Evolutionary conservation across 2,113 vertebrate genomes (phyloP).

Genomic region (Symphodus melops): DNA sequence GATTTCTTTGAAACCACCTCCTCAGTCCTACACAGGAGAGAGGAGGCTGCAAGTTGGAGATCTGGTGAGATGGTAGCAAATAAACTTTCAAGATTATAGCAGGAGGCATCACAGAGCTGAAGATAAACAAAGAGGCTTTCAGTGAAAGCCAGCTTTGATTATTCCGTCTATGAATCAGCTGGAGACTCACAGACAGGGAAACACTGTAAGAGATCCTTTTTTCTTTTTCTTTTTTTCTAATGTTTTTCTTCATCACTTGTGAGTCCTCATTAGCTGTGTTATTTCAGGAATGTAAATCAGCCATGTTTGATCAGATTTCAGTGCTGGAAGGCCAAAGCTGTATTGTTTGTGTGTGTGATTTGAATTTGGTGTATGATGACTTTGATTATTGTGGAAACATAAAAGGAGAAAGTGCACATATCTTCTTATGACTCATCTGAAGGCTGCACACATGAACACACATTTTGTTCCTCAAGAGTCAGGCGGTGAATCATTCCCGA

Average conservation of each 20-base stretch:
- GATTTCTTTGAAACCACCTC: conserved; percentile 46
- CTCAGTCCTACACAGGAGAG: conserved; percentile 25
- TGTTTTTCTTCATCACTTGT: neutral
- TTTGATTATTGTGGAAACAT: conserved; percentile 12
- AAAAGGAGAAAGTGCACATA: neutral
- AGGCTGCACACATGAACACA: neutral
- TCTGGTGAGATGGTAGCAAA: conserved; percentile 14
- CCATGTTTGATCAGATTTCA: conserved; percentile 10
- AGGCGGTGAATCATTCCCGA: conserved; percentile 4
- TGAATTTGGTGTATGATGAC: neutral
- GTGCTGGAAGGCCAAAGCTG: neutral
- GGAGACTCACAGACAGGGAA: neutral
- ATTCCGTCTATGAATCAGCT: conserved; percentile 15
- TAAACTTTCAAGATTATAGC: conserved; percentile 32
- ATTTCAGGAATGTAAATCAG: neutral
- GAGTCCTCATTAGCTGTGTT: conserved; percentile 3
- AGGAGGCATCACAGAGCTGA: conserved; percentile 10
- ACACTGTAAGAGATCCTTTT: neutral
- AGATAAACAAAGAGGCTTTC: conserved; percentile 29
- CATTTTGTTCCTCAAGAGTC: conserved; percentile 2
- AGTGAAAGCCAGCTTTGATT: conserved; percentile 28
- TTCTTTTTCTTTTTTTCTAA: neutral
- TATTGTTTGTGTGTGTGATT: neutral
- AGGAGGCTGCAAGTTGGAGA: conserved; percentile 12
- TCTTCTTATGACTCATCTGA: conserved; percentile 12